phyloP scores from a whole-genome alignment of 2,888 invertebrate genomes.

The Papilio protenor region DNA sequence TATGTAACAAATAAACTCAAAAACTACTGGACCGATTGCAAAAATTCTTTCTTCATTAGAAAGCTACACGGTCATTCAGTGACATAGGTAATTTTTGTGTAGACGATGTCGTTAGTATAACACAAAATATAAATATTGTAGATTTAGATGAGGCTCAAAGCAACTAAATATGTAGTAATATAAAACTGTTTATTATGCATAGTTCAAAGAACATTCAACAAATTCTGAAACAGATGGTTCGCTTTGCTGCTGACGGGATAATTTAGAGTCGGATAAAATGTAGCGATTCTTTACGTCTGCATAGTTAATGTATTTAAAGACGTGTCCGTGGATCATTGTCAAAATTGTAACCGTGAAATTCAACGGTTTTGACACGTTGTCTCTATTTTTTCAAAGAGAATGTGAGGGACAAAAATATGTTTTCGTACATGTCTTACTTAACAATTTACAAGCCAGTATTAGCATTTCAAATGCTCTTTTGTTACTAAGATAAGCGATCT shows the following conservation, averaged over 20 bases:
- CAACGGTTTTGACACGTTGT: neutral
- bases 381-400: neutral
- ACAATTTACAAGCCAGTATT: neutral
- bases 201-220: conserved; percentile 38
- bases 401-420: neutral
- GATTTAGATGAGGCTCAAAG: conserved; percentile 39
- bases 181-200: conserved; percentile 15
- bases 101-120: neutral
- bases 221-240: conserved; percentile 38
- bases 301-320: conserved; percentile 28
- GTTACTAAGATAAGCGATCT: conserved; percentile 24
- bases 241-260: conserved; percentile 24
- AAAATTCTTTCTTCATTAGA: no score
- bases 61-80: no score
- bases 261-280: conserved; percentile 34
- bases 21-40: no score
- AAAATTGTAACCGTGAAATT: neutral
- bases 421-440: no score
- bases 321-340: neutral
- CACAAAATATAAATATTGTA: neutral
- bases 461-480: conserved; percentile 30
- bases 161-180: conserved; percentile 34
- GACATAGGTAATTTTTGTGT: neutral
- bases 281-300: conserved; percentile 36
- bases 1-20: no score